A percentile compares a stretch with the other conserved stretches of the same genome.
phyloP scores from a whole-genome alignment of 2,888 invertebrate species.

The Lycaena phlaeas region DNA sequence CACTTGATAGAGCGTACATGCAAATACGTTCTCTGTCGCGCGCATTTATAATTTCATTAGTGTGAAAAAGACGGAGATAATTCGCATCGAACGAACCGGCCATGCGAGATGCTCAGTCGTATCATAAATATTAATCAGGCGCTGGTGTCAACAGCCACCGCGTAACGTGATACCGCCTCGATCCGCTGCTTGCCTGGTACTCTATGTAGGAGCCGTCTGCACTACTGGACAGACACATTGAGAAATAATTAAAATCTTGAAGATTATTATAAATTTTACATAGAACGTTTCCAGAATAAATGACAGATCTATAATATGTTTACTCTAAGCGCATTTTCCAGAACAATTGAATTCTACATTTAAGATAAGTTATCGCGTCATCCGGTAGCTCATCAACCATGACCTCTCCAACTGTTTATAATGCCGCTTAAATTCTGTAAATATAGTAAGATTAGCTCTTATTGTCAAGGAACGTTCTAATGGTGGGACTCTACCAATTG shows the following conservation, averaged over 20 bases:
- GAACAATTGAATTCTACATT: not conserved
- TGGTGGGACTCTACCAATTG: slow-evolving; percentile 19
- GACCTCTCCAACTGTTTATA: slow-evolving; percentile 6
- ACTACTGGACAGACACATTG: too few relatives aligned
- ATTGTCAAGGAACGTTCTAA: slow-evolving; percentile 10
- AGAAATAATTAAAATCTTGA: too few relatives aligned
- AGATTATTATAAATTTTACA: too few relatives aligned
- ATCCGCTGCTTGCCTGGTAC: slow-evolving; percentile 64
- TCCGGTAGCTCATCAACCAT: slow-evolving; percentile 3
- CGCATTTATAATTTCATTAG: slow-evolving; percentile 27
- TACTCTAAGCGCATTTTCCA: not conserved
- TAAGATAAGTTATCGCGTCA: not conserved
- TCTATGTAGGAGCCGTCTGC: slow-evolving; percentile 35
- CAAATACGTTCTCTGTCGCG: slow-evolving; percentile 39
- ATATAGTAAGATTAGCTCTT: slow-evolving; percentile 9
- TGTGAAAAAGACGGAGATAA: slow-evolving; percentile 51
- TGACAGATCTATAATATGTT: too few relatives aligned
- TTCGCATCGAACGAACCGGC: slow-evolving; percentile 66
- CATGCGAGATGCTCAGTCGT: slow-evolving; percentile 72
- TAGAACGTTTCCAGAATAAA: too few relatives aligned
- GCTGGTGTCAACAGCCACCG: slow-evolving; percentile 73
- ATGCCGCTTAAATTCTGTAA: not conserved
- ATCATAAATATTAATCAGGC: slow-evolving; percentile 75
- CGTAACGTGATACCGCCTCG: slow-evolving; percentile 69
- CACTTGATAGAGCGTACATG: slow-evolving; percentile 42